phyloP scores from a whole-genome alignment of 1,140 invertebrate genomes.

The Trachymyrmex septentrionalis region DNA sequence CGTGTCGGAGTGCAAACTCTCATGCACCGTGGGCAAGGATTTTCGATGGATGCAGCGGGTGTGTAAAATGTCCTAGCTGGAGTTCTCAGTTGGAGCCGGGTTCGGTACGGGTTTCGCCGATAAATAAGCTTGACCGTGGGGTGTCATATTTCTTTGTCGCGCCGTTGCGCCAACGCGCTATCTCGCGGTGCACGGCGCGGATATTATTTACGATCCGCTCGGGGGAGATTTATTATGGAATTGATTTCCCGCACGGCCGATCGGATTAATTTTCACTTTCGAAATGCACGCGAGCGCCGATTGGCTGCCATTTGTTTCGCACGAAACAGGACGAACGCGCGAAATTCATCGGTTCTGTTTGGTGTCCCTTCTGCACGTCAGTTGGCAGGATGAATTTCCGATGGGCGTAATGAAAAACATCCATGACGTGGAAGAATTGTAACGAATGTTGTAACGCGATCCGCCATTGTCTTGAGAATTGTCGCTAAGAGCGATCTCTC shows the following conservation, averaged over 20 bases:
- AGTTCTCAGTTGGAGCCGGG: not conserved
- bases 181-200: slow-evolving; percentile 55
- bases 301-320: slow-evolving; percentile 42
- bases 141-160: slow-evolving; percentile 78
- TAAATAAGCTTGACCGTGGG: slow-evolving; percentile 76
- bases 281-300: slow-evolving; percentile 32
- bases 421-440: not conserved
- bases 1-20: slow-evolving; percentile 16
- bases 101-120: slow-evolving; percentile 63
- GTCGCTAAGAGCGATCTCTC: not conserved
- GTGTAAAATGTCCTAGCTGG: slow-evolving; percentile 45
- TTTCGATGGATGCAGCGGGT: slow-evolving; percentile 17
- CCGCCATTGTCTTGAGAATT: not conserved
- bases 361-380: not conserved
- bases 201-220: slow-evolving; percentile 65
- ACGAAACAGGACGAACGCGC: not conserved
- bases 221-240: slow-evolving; percentile 74
- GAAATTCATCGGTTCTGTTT: slow-evolving; percentile 6
- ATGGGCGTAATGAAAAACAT: not conserved
- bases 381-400: not conserved
- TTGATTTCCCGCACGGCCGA: slow-evolving; percentile 74
- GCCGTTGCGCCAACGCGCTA: slow-evolving; percentile 46
- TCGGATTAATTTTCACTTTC: slow-evolving; percentile 78
- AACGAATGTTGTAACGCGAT: not conserved
- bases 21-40: slow-evolving; percentile 16